Evolutionary conservation across 2,113 vertebrate genomes (phyloP), one percentile per base, ranked within the genome.

Genomic region (Apteryx mantelli): DNA sequence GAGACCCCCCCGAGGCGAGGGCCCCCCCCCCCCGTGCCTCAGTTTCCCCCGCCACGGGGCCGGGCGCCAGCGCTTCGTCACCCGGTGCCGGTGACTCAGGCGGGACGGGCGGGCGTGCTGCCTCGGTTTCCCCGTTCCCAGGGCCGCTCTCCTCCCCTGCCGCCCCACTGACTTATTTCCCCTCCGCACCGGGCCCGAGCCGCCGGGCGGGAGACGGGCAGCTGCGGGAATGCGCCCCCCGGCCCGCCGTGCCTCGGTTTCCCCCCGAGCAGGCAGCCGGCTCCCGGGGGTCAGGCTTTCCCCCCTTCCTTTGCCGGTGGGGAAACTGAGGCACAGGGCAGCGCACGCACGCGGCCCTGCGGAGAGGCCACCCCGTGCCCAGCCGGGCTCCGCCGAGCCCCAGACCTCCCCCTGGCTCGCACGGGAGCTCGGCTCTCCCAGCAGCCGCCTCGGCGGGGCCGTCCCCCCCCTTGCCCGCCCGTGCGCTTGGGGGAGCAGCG

Each of bases 401-500:
- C 14, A 42, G 1, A 55, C 7, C 15, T 12, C 26, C 13, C 9
- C 65, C 36, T 60, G 44, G 50, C 61, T 16, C 66, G 52, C 4
- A 0, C 6, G 5, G 55, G 48, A 32, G 38, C 28, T 13, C 7
- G 8, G 17, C 68, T 73, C 24, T 32, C 26, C 44, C 44, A 40
- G 44, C 63, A 61, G 18, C 7, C 30, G 55, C 65, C 38, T 25
- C 34, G 32, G 75, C 25, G 4, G 58, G 28, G 26, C 15, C 17
- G 7, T 44, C 61, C 34, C 38, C 85, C 88, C 94, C 90, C 64
- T 46, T 81, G 55, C 75, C 53, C 92, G 14, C 60, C 84, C 65
- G 84, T 85, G 86, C 96, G 92, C 94, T 95, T 74, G 69, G 96
- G 89, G 83, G 94, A 97, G 96, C 95, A 96, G 83, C 96, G 85